Evolutionary conservation across 2,888 invertebrate genomes (phyloP).

Genomic region (Dasypogon diadema): DNA sequence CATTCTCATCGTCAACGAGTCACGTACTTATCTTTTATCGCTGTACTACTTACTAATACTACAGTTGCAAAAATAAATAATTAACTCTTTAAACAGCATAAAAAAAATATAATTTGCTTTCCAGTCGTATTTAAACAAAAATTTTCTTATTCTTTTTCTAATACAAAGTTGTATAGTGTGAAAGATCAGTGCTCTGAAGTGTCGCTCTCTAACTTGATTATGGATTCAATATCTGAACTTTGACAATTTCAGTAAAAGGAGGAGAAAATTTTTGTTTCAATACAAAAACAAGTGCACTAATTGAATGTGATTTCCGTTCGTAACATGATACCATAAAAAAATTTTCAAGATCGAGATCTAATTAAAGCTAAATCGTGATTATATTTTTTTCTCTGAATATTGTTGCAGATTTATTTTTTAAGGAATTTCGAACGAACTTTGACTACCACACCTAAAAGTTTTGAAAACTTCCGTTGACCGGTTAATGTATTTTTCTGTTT

Average conservation of each 20-base stretch:
- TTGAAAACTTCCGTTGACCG: conserved; percentile 37
- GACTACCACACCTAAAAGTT: conserved; percentile 20
- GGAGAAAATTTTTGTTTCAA: conserved; percentile 55
- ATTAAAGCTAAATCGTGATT: conserved; percentile 51
- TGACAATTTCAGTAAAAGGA: conserved; percentile 21
- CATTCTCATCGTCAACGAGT: conserved; percentile 69
- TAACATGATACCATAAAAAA: conserved; percentile 7
- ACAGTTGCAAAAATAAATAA: not conserved
- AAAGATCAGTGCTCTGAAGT: not conserved
- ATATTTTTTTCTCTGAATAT: conserved; percentile 57
- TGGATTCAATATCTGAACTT: not conserved
- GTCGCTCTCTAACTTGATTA: not conserved
- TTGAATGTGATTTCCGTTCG: conserved; percentile 26
- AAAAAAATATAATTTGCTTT: not conserved
- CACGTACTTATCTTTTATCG: conserved; percentile 62
- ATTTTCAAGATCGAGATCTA: not conserved
- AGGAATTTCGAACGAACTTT: conserved; percentile 64
- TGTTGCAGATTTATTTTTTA: conserved; percentile 62
- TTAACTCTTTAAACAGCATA: conserved; percentile 3
- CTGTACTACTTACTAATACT: conserved; percentile 16
- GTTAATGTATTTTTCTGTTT: conserved; percentile 34
- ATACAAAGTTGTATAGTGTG: not conserved
- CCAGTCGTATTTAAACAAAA: conserved; percentile 48
- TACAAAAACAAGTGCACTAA: conserved; percentile 30
- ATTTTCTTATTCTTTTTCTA: conserved; percentile 55